Evolutionary conservation across 2,888 invertebrate species (phyloP).

Genomic region (Pristionchus arcanus): DNA sequence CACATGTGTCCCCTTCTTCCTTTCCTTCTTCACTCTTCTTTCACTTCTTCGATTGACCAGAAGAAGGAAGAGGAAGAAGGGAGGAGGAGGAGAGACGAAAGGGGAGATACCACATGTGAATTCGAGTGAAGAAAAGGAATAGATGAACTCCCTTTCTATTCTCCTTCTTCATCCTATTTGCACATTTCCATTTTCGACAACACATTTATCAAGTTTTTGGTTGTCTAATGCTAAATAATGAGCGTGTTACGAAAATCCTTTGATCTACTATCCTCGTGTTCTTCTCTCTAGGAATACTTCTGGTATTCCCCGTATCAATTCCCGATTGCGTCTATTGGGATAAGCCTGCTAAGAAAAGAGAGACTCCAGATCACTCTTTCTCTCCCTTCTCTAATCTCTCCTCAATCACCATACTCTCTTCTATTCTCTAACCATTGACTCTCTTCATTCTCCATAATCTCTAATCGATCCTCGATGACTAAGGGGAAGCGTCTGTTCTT

Average conservation of each 20-base stretch:
- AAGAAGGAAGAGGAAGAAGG: constrained; percentile 42
- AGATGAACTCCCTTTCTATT: background rate
- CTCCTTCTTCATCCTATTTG: background rate
- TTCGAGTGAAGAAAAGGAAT: constrained; percentile 5
- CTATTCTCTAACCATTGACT: background rate
- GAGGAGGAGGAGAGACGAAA: background rate
- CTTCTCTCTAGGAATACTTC: background rate
- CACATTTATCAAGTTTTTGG: no score
- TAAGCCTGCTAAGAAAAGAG: constrained; percentile 29
- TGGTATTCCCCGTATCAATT: background rate
- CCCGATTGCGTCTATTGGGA: constrained; percentile 38
- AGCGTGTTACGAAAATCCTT: background rate
- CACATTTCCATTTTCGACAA: background rate
- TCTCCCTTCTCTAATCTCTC: background rate
- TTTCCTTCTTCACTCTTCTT: constrained; percentile 31
- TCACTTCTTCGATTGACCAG: constrained; percentile 37
- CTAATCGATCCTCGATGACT: constrained; percentile 31
- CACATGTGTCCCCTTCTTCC: constrained; percentile 17
- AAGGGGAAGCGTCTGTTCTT: constrained; percentile 39
- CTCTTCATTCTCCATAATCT: constrained; percentile 10
- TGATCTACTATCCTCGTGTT: background rate
- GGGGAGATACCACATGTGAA: background rate
- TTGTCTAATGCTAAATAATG: background rate
- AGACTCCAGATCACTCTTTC: background rate
- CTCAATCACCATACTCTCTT: constrained; percentile 22